Conservation (phyloP, 2,113 vertebrate species). For the Tragelaphus scriptus region DNA sequence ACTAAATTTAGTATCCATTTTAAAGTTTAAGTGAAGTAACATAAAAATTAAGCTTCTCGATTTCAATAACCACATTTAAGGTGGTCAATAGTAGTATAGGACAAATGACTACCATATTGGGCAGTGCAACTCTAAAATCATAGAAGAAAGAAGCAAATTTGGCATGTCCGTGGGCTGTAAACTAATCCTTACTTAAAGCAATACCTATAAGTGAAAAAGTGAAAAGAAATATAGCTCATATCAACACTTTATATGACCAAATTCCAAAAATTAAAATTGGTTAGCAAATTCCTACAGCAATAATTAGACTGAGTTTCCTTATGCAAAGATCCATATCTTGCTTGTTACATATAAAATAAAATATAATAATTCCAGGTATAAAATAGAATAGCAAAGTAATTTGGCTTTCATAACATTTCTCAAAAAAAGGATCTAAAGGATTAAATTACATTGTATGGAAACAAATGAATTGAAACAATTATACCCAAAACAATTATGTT, state of each 20-base stretch:
- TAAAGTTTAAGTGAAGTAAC: neutral
- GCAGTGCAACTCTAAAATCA: neutral
- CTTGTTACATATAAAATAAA: neutral
- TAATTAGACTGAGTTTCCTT: neutral
- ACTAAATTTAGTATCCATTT: neutral
- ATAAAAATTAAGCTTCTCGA: neutral
- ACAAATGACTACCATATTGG: neutral
- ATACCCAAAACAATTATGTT: neutral
- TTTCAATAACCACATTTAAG: neutral
- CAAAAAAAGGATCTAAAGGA: neutral
- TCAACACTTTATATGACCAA: neutral
- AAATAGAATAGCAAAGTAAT: conserved; percentile 4
- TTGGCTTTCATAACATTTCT: neutral
- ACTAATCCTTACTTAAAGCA: neutral
- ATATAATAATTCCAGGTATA: neutral
- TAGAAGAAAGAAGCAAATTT: neutral
- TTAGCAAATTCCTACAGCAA: neutral
- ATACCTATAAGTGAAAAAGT: neutral
- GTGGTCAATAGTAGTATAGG: neutral
- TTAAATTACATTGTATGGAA: neutral
- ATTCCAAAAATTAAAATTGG: neutral
- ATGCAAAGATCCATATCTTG: neutral
- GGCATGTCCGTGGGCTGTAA: neutral
- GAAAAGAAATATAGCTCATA: neutral
- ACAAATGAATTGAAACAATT: neutral